Evolutionary conservation across 2,113 vertebrate species (phyloP), one percentile per base, ranked within the genome.

Genomic region (Urocitellus parryii): DNA sequence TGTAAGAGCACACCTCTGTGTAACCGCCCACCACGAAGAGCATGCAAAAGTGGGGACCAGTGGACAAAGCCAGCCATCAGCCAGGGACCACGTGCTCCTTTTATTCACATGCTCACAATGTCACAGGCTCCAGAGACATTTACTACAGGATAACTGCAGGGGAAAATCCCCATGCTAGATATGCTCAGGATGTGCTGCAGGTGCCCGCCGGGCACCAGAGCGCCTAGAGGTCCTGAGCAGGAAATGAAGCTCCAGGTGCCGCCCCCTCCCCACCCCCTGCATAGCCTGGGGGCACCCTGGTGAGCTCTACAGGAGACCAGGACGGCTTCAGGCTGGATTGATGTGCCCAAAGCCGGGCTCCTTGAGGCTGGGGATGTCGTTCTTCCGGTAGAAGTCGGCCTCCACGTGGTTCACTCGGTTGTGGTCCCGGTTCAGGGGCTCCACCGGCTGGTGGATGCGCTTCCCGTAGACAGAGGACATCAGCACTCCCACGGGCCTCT

Each of bases 391-490:
- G 97, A 98, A 98, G 76, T 98, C 98, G 0, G 94, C 53, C 2
- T 95, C 48, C 37, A 98, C 0, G 0, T 82, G 96, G 42, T 96
- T 88, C 76, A 95, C 91, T 0, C 86, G 98, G 11, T 29, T 63
- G 0, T 98, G 63, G 10, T 96, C 98, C 27, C 93, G 56, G 39
- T 61, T 94, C 1, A 80, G 53, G 13, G 97, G 84, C n/a, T 99
- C 98, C 20, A 98, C 7, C 0, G 98, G 98, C 88, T 98, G 92
- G 8, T 96, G 29, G 68, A 97, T 37, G 4, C 45, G 97, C 73
- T 94, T 97, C 63, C 98, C 98, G 0, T 98, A 98, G 61, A 97
- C 92, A 0, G 98, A 98, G 12, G 98, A 99, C 10, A 96, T 95
- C 91, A 97, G 53, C 94, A 98, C 94, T 0, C 97, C 79, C 0